Percentiles rank a stretch among this genome's conserved stretches.
These are phyloP conservation scores for Lamellibrachia luymesi DNA, from an alignment of 1,140 invertebrate species.

Conservation along the genomic window DNA sequence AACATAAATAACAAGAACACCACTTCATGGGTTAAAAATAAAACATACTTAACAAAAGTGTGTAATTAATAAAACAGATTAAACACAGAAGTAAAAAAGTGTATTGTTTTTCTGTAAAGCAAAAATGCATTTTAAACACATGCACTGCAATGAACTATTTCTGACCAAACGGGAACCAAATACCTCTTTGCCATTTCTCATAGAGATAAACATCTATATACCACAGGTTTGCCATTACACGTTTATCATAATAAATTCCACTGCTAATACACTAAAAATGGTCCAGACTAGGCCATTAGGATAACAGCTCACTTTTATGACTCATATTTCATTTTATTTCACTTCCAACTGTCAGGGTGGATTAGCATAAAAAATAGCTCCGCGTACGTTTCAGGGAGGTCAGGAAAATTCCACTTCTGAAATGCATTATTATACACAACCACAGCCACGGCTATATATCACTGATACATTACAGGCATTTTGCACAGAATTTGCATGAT, in stretches of 20 bases:
- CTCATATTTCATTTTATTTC: conserved; percentile 6
- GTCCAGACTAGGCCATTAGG: not conserved
- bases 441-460: not conserved
- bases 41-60: not conserved
- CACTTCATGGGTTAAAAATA: not conserved
- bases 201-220: not conserved
- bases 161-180: not conserved
- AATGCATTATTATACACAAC: not conserved
- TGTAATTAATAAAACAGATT: not conserved
- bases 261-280: not conserved
- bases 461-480: not conserved
- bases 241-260: conserved; percentile 1
- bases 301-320: not conserved
- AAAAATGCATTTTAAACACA: not conserved
- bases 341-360: not conserved
- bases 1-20: not conserved
- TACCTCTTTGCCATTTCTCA: not conserved
- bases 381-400: not conserved
- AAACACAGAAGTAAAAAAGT: not conserved
- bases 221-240: not conserved
- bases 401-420: conserved; percentile 4
- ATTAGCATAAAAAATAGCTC: conserved; percentile 1
- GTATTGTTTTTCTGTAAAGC: not conserved
- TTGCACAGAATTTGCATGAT: not conserved
- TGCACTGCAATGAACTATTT: not conserved